Evolutionary conservation across 23 tunicate genomes (phyloP).

Genomic region (Clavelina lepadiformis): DNA sequence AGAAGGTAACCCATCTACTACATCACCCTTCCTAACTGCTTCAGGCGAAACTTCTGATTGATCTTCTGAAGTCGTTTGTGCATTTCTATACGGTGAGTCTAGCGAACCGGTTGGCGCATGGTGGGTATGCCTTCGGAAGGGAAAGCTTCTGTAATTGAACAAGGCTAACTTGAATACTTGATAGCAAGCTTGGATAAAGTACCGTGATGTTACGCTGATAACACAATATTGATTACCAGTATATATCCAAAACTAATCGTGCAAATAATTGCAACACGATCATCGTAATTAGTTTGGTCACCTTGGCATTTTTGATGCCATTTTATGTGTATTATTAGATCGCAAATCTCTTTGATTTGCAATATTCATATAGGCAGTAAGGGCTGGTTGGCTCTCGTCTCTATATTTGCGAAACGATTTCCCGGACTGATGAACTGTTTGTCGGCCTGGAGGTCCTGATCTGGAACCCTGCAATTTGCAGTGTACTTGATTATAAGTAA

Average conservation of each 20-base stretch:
- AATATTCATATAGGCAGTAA: conserved; percentile 36
- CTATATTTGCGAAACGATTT: conserved; percentile 23
- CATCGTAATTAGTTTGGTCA: too few species aligned
- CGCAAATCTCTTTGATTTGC: conserved; percentile 11
- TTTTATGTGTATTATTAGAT: conserved; percentile 13
- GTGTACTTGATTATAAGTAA: too few species aligned
- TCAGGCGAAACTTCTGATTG: too few species aligned
- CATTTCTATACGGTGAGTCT: conserved; percentile 51
- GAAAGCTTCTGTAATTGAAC: neutral
- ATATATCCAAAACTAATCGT: too few species aligned
- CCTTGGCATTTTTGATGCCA: conserved; percentile 53
- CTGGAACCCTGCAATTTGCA: neutral
- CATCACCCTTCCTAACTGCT: too few species aligned
- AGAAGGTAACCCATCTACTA: too few species aligned
- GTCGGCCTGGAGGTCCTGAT: conserved; percentile 19
- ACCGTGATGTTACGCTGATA: too few species aligned
- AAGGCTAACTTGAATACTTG: too few species aligned
- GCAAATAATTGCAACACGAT: too few species aligned
- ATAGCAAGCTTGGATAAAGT: too few species aligned
- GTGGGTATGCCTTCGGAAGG: conserved; percentile 25
- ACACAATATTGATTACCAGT: too few species aligned
- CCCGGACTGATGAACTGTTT: conserved; percentile 14
- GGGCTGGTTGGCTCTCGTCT: conserved; percentile 28
- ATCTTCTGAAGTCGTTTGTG: too few species aligned
- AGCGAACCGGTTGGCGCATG: conserved; percentile 41